Evolutionary conservation across 2,888 invertebrate genomes (phyloP).

Genomic region (Leptarthrus brevirostris): DNA sequence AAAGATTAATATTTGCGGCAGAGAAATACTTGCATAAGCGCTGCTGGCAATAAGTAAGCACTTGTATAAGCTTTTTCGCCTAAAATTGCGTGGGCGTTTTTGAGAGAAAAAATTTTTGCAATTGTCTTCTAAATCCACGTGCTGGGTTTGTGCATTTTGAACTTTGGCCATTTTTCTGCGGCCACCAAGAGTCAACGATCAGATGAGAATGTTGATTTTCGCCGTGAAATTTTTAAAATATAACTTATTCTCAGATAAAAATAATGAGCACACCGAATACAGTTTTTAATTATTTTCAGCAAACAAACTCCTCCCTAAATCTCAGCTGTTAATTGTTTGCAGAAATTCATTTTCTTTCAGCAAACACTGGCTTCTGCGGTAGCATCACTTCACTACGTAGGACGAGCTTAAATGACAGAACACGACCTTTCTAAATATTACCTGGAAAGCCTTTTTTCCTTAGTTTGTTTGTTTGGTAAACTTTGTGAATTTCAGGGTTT

Average conservation of each 20-base stretch:
- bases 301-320: background rate
- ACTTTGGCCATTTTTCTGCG: background rate
- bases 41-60: no score
- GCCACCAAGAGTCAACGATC: no score
- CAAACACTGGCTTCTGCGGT: background rate
- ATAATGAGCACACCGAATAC: background rate
- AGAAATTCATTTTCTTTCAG: background rate
- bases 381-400: background rate
- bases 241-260: background rate
- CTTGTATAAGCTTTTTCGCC: background rate
- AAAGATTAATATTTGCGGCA: no score
- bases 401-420: background rate
- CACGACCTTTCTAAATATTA: slow-evolving; percentile 1
- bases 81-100: background rate
- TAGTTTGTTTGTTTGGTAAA: slow-evolving; percentile 2
- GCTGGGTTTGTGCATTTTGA: background rate
- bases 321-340: no score
- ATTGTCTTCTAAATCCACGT: background rate
- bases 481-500: slow-evolving; percentile 19
- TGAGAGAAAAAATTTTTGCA: background rate
- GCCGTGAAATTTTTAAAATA: background rate
- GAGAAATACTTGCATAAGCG: no score
- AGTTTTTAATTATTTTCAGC: background rate
- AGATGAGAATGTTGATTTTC: background rate
- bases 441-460: background rate